These are phyloP conservation scores for Lethrus apterus DNA, from an alignment of 1,140 invertebrate species.

Conservation along the genomic window DNA sequence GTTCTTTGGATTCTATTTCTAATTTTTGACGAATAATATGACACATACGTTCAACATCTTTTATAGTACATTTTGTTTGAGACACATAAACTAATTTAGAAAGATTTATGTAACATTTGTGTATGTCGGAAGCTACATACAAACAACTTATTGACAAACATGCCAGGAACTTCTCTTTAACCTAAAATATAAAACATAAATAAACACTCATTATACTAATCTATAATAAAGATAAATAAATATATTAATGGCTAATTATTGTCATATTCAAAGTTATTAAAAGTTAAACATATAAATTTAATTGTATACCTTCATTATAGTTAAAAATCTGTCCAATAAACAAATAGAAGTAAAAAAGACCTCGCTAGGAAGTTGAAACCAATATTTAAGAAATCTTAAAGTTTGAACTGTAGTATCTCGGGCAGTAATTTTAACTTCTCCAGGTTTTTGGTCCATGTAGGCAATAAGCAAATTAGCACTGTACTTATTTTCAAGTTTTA, in stretches of 20 bases:
- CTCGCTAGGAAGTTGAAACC: slow-evolving; percentile 72
- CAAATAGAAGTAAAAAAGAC: slow-evolving; percentile 70
- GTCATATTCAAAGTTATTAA: not conserved
- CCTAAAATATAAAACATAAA: slow-evolving; percentile 21
- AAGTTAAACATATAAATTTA: not conserved
- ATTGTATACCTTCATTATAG: slow-evolving; percentile 56
- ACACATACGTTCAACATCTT: slow-evolving; percentile 30
- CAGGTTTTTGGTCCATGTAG: slow-evolving; percentile 38
- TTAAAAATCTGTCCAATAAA: slow-evolving; percentile 67
- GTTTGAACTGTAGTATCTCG: slow-evolving; percentile 71
- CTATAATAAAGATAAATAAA: slow-evolving; percentile 1
- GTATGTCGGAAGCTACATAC: slow-evolving; percentile 23
- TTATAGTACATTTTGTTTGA: slow-evolving; percentile 26
- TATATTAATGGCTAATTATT: not conserved
- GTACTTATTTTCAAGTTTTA: slow-evolving; percentile 47
- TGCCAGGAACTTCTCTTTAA: slow-evolving; percentile 26
- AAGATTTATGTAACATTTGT: slow-evolving; percentile 21
- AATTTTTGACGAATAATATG: slow-evolving; percentile 30
- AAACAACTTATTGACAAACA: slow-evolving; percentile 31
- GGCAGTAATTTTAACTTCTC: slow-evolving; percentile 63
- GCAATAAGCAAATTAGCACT: slow-evolving; percentile 40
- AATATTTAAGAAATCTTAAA: slow-evolving; percentile 70
- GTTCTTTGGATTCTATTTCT: slow-evolving; percentile 12
- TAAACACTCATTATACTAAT: not conserved
- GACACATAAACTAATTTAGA: slow-evolving; percentile 25